phyloP scores from a whole-genome alignment of 2,797 vertebrate species.

The Gymnocypris eckloni region DNA sequence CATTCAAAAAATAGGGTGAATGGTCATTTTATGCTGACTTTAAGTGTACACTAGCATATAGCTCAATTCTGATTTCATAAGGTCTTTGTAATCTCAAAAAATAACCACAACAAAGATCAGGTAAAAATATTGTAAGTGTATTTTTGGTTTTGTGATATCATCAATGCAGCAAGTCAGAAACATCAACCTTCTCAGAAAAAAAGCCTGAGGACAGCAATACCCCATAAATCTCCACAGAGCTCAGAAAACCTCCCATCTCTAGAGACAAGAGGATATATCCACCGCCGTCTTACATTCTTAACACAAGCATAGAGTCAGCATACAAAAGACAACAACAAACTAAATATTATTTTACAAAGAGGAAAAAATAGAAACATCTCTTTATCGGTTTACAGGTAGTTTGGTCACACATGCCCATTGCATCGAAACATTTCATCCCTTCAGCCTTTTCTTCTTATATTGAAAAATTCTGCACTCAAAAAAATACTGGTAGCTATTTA shows the following conservation, averaged over 20 bases:
- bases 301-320: conserved; percentile 66
- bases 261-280: conserved; percentile 11
- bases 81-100: neutral
- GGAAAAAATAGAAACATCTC: conserved; percentile 65
- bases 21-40: neutral
- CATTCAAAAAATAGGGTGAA: neutral
- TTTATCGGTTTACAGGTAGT: conserved; percentile 61
- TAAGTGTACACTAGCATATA: neutral
- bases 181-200: conserved; percentile 45
- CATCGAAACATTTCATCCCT: conserved; percentile 48
- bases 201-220: conserved; percentile 51
- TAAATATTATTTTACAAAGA: conserved; percentile 53
- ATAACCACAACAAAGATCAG: conserved; percentile 1
- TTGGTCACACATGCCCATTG: conserved; percentile 62
- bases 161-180: conserved; percentile 75
- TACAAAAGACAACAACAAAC: conserved; percentile 67
- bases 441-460: conserved; percentile 52
- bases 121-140: conserved; percentile 73
- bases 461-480: conserved; percentile 61
- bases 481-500: conserved; percentile 70
- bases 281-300: conserved; percentile 67
- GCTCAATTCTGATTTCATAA: neutral
- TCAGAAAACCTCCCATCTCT: conserved; percentile 37
- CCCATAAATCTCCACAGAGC: conserved; percentile 42
- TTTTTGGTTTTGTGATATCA: conserved; percentile 80